Conservation (phyloP, 1,140 invertebrate species). For the Mercenaria mercenaria region DNA sequence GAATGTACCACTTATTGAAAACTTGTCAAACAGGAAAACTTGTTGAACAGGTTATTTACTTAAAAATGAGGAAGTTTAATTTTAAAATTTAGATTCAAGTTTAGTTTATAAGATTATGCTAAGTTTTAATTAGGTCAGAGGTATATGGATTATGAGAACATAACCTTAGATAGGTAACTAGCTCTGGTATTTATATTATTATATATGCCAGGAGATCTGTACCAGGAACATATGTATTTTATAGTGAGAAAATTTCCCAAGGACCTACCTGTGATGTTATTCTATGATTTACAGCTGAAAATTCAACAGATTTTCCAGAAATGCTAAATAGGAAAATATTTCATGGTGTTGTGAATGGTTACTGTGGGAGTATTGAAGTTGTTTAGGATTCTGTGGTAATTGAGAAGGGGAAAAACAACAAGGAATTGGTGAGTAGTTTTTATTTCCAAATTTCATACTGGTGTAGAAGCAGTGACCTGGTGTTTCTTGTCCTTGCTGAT, state of each 20-base stretch:
- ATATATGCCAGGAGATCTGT: not conserved
- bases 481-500: no score
- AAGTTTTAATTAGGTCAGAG: not conserved
- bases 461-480: no score
- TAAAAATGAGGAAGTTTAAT: conserved; percentile 6
- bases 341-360: no score
- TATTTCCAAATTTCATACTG: no score
- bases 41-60: not conserved
- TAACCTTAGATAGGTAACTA: not conserved
- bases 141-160: not conserved
- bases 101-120: not conserved
- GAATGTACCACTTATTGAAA: no score
- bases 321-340: not conserved
- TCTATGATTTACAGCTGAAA: not conserved
- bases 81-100: not conserved
- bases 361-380: no score
- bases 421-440: no score
- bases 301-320: not conserved
- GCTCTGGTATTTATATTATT: not conserved
- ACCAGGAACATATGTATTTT: not conserved
- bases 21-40: no score
- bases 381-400: no score
- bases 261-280: not conserved
- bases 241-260: not conserved
- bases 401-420: no score